Conservation (phyloP, 2,888 invertebrate species). For the Cactoblastis cactorum region DNA sequence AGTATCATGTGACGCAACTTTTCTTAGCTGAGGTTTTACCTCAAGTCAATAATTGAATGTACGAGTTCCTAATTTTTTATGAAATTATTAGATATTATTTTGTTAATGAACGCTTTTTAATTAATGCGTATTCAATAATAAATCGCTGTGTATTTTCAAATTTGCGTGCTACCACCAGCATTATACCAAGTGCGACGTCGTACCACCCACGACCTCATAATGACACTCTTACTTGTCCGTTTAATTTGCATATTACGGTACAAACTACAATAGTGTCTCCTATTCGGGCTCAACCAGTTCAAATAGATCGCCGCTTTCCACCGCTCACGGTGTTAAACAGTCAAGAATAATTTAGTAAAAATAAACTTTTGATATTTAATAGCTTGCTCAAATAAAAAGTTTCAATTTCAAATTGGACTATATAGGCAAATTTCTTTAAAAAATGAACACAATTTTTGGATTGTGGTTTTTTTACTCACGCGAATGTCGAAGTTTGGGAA, state of each 20-base stretch:
- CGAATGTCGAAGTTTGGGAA: conserved; percentile 4
- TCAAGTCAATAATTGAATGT: too few species aligned
- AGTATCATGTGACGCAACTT: too few species aligned
- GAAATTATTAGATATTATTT: too few species aligned
- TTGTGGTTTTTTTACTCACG: conserved; percentile 3
- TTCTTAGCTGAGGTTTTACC: too few species aligned
- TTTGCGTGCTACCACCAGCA: conserved; percentile 49
- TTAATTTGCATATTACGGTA: conserved; percentile 65
- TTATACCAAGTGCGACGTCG: conserved; percentile 49
- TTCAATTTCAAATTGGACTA: too few species aligned
- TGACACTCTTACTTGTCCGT: conserved; percentile 62
- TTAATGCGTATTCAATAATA: conserved; percentile 19
- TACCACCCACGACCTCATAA: conserved; percentile 60
- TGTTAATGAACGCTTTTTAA: not conserved
- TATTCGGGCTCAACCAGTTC: conserved; percentile 40
- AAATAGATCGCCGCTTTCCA: conserved; percentile 37
- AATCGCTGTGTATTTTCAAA: conserved; percentile 29
- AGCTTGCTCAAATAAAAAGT: too few species aligned
- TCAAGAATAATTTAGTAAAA: not conserved
- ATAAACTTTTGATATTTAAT: too few species aligned
- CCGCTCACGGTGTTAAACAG: conserved; percentile 19
- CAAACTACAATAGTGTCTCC: conserved; percentile 44
- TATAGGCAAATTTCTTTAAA: too few species aligned
- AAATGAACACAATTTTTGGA: too few species aligned
- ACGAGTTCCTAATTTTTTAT: too few species aligned